These are phyloP conservation scores for Orgyia antiqua DNA, from an alignment of 2,888 invertebrate genomes.

Conservation along the genomic window DNA sequence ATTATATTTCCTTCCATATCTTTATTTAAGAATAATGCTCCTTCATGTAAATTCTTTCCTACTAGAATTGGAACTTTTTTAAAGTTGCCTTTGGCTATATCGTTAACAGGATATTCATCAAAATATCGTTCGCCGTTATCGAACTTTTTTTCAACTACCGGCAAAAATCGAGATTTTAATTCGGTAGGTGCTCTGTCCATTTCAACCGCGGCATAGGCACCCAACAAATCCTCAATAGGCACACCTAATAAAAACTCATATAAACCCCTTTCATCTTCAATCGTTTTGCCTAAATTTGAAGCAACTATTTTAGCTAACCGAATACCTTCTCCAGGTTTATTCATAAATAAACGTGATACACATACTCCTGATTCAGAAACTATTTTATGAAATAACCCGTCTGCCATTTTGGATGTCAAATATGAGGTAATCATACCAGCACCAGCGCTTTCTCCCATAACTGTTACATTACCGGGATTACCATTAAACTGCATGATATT, in stretches of 20 bases:
- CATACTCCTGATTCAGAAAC: slow-evolving; percentile 52
- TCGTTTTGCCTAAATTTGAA: slow-evolving; percentile 38
- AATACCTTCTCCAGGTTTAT: slow-evolving; percentile 47
- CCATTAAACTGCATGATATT: slow-evolving; percentile 59
- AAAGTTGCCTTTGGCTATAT: slow-evolving; percentile 35
- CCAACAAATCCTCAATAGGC: slow-evolving; percentile 45
- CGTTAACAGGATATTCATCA: slow-evolving; percentile 38
- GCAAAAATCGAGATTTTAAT: slow-evolving; percentile 42
- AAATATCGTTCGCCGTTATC: slow-evolving; percentile 45
- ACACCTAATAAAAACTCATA: slow-evolving; percentile 39
- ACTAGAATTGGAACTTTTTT: slow-evolving; percentile 44
- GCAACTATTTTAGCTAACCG: slow-evolving; percentile 43
- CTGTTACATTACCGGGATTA: slow-evolving; percentile 47
- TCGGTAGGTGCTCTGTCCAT: slow-evolving; percentile 30
- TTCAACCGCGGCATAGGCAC: slow-evolving; percentile 39
- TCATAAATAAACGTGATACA: slow-evolving; percentile 47
- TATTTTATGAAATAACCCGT: slow-evolving; percentile 47
- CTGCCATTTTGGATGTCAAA: slow-evolving; percentile 47
- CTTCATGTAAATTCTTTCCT: slow-evolving; percentile 48
- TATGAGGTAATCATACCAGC: slow-evolving; percentile 39
- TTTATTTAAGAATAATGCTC: slow-evolving; percentile 42
- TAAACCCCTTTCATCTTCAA: slow-evolving; percentile 30
- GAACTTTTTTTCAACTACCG: slow-evolving; percentile 53
- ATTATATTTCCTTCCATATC: slow-evolving; percentile 36
- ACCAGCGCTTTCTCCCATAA: slow-evolving; percentile 58